Evolutionary conservation across 2,797 vertebrate species (phyloP), one percentile per base, ranked within the genome.

Genomic region (Hydrolagus colliei): DNA sequence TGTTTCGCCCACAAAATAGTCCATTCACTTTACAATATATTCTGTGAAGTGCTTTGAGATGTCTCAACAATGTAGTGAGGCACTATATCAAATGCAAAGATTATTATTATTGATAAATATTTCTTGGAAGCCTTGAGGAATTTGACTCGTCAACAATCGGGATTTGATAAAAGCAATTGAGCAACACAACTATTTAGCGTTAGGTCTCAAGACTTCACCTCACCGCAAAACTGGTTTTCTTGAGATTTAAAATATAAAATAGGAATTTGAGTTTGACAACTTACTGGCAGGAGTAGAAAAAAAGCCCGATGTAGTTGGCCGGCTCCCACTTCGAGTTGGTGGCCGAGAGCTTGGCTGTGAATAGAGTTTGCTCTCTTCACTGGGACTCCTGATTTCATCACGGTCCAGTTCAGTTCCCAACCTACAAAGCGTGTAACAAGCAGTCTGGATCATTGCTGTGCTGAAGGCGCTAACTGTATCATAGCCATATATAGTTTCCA

Each of bases 261-360:
- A n/a, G 11, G 27, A 2, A 18, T 71, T 84, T 80, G 68, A 32
- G 63, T 32, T 0, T 82, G 67, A 2, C 20, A 0, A 87, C 94
- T 88, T 93, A 97, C 96, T 59, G 0, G 94, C 87, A 52, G 92
- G 90, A 62, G 93, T 93, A 32, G 86, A n/a, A 0, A 91, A 87
- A 87, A 93, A 91, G 77, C 94, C 93, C 0, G 91, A 88, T 8
- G 91, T 89, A 87, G 92, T 92, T 27, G 94, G 91, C 0, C 91
- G 91, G 88, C 92, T 94, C 86, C 94, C 91, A 0, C 89, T 90
- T 86, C 89, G 92, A 4, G 91, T 88, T 0, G 94, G 92, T 79
- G 90, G 92, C 63, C 88, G 89, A 86, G 88, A 89, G 76, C 88
- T 90, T 0, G 82, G 90, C 5, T 62, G 86, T 72, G 92, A 90